Conservation (phyloP, 2,888 invertebrate genomes). For the Lissonota sp. region DNA sequence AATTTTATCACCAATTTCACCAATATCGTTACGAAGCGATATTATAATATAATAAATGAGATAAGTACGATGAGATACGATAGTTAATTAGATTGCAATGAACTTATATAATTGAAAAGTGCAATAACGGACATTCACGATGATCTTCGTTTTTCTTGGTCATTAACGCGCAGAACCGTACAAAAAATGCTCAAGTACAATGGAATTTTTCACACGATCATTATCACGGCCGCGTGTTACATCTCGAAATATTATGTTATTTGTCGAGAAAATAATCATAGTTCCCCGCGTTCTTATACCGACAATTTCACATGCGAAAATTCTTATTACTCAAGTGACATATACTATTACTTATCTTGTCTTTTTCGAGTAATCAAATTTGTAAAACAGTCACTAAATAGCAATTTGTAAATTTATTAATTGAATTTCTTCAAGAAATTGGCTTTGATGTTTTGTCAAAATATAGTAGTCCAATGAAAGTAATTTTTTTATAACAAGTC, state of each 20-base stretch:
- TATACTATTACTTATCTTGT: slow-evolving; percentile 21
- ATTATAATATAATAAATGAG: slow-evolving; percentile 30
- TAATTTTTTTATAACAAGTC: slow-evolving; percentile 12
- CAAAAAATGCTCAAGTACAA: slow-evolving; percentile 38
- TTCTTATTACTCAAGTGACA: slow-evolving; percentile 24
- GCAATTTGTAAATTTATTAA: neutral
- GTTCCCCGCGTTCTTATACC: slow-evolving; percentile 50
- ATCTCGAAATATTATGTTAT: slow-evolving; percentile 60
- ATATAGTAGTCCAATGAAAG: neutral
- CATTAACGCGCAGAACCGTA: slow-evolving; percentile 23
- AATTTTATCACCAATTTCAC: no score
- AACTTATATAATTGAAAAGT: slow-evolving; percentile 17
- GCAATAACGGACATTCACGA: neutral
- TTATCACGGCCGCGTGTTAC: slow-evolving; percentile 57
- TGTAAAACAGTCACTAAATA: neutral
- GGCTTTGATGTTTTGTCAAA: neutral
- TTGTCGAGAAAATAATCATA: slow-evolving; percentile 54
- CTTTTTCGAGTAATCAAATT: slow-evolving; percentile 1
- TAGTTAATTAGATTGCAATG: neutral
- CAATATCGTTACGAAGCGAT: no score
- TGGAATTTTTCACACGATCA: slow-evolving; percentile 62
- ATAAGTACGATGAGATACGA: slow-evolving; percentile 5
- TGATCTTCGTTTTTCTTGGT: slow-evolving; percentile 26
- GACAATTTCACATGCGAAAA: slow-evolving; percentile 35
- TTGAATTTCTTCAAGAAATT: neutral